phyloP scores from a whole-genome alignment of 2,888 invertebrate species.

The Tenthredo amoena region DNA sequence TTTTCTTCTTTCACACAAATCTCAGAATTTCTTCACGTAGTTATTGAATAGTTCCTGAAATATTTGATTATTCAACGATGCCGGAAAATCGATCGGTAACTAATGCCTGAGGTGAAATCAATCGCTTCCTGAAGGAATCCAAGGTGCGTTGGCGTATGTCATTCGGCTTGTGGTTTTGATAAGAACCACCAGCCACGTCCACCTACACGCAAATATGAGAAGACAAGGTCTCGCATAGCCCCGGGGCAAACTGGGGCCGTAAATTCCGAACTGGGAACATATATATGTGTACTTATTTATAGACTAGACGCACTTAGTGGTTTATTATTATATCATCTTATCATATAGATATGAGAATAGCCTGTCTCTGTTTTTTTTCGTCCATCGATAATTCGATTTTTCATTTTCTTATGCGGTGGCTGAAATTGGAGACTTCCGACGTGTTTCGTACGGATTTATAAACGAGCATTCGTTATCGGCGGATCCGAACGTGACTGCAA shows the following conservation, averaged over 20 bases:
- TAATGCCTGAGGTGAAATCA: neutral
- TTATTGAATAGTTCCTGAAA: neutral
- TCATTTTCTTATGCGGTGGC: neutral
- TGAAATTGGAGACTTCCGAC: neutral
- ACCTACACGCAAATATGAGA: conserved; percentile 20
- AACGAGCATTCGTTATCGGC: neutral
- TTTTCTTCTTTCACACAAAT: neutral
- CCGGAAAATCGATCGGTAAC: neutral
- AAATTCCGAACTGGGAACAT: conserved; percentile 1
- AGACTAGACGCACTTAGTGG: neutral
- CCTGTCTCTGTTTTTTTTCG: neutral
- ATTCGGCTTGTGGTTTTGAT: conserved; percentile 18
- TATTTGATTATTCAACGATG: neutral
- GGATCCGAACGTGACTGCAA: neutral
- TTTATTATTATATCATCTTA: neutral
- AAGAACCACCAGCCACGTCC: conserved; percentile 34
- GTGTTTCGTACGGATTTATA: neutral
- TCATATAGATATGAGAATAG: conserved; percentile 23
- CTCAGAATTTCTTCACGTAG: neutral
- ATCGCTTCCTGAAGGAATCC: conserved; percentile 41
- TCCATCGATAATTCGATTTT: neutral
- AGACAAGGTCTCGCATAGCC: conserved; percentile 41
- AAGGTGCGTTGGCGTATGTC: conserved; percentile 29
- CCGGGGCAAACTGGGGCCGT: conserved; percentile 28
- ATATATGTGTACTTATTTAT: conserved; percentile 30